phyloP scores from a whole-genome alignment of 1,140 invertebrate genomes.

The Temnothorax longispinosus region DNA sequence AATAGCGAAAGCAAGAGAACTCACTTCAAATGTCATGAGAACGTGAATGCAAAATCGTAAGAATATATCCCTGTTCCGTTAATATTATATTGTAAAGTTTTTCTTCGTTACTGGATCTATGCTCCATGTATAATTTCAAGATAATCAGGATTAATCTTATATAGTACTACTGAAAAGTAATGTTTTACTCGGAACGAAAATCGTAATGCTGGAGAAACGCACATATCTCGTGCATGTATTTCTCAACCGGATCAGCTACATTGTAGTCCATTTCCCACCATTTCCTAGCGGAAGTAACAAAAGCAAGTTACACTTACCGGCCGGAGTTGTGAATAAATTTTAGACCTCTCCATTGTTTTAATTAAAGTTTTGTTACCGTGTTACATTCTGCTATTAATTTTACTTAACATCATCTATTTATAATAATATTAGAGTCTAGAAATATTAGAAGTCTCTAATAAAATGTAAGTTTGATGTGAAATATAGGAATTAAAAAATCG shows the following conservation, averaged over 20 bases:
- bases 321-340: constrained; percentile 57
- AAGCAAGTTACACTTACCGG: constrained; percentile 27
- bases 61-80: not conserved
- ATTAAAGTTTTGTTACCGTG: not conserved
- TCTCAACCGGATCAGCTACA: constrained; percentile 41
- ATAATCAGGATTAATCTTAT: constrained; percentile 11
- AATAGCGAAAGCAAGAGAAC: not conserved
- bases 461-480: not conserved
- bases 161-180: not conserved
- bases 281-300: constrained; percentile 50
- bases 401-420: not conserved
- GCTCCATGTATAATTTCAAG: not conserved
- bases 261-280: constrained; percentile 48
- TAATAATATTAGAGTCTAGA: not conserved
- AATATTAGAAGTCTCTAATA: not conserved
- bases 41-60: not conserved
- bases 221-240: not conserved
- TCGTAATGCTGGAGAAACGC: not conserved
- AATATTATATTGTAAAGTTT: constrained; percentile 8
- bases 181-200: constrained; percentile 2
- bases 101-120: not conserved
- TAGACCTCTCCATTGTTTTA: constrained; percentile 13
- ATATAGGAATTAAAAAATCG: not conserved
- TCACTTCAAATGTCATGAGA: not conserved
- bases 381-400: not conserved